Conservation (phyloP, 2,797 vertebrate genomes). For the Numenius phaeopus region DNA sequence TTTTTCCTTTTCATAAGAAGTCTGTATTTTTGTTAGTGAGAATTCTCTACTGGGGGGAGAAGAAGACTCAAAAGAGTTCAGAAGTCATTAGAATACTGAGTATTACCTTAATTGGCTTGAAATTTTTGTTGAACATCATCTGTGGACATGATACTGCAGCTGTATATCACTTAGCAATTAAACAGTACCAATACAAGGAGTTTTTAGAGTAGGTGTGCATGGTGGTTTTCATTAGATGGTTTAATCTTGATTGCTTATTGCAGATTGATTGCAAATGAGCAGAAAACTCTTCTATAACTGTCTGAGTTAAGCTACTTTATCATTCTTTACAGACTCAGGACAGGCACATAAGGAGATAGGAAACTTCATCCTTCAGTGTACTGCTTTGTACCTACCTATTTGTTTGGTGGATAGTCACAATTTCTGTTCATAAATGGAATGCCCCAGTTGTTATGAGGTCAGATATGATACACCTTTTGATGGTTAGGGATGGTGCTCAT, state of each 20-base stretch:
- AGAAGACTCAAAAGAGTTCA: neutral
- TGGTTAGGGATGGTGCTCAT: neutral
- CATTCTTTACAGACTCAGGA: neutral
- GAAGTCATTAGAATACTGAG: neutral
- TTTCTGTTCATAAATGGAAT: neutral
- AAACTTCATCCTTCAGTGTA: neutral
- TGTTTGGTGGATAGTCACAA: neutral
- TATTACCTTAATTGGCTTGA: neutral
- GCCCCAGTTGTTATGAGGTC: neutral
- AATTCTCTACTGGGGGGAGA: neutral
- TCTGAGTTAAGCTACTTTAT: neutral
- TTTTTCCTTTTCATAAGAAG: neutral
- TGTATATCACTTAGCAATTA: neutral
- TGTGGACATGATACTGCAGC: neutral
- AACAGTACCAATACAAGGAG: neutral
- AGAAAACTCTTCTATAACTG: neutral
- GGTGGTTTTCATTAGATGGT: neutral
- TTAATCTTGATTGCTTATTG: neutral
- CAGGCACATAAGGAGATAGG: neutral
- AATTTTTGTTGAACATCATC: neutral
- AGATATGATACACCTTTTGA: neutral
- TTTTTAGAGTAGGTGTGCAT: neutral
- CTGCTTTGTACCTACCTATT: neutral
- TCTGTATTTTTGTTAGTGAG: neutral
- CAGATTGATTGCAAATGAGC: neutral